phyloP scores from a whole-genome alignment of 2,113 vertebrate genomes.

The Psettodes erumei region DNA sequence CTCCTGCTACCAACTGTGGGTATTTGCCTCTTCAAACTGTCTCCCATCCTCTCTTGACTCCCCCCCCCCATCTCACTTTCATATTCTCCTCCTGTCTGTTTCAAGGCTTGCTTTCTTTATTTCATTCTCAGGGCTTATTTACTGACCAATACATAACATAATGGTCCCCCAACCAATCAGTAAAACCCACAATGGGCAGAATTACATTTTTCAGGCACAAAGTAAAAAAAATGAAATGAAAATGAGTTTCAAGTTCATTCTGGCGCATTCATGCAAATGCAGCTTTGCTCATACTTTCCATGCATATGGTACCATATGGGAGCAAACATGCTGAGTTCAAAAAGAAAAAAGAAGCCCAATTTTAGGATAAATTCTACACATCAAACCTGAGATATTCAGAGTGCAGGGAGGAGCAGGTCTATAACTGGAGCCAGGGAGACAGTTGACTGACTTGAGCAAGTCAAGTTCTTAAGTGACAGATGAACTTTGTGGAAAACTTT shows the following conservation, averaged over 20 bases:
- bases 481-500: slow-evolving; percentile 11
- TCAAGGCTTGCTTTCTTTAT: background rate
- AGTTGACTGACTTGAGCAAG: slow-evolving; percentile 35
- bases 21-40: slow-evolving; percentile 66
- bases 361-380: slow-evolving; percentile 14
- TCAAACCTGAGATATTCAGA: slow-evolving; percentile 40
- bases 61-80: slow-evolving; percentile 20
- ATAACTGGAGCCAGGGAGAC: background rate
- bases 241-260: slow-evolving; percentile 36
- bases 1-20: slow-evolving; percentile 57
- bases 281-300: slow-evolving; percentile 23
- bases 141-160: slow-evolving; percentile 5
- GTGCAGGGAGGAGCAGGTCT: slow-evolving; percentile 3
- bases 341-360: background rate
- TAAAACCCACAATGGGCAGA: slow-evolving; percentile 12
- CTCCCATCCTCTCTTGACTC: slow-evolving; percentile 53
- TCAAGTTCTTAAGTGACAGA: slow-evolving; percentile 36
- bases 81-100: slow-evolving; percentile 3
- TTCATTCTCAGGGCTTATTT: slow-evolving; percentile 20
- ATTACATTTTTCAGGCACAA: slow-evolving; percentile 22
- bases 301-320: slow-evolving; percentile 16
- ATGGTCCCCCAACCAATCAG: slow-evolving; percentile 7
- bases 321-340: slow-evolving; percentile 29
- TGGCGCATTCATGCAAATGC: slow-evolving; percentile 39
- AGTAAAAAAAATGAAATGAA: slow-evolving; percentile 17